These are phyloP conservation scores for Meta bourneti DNA, from an alignment of 2,888 invertebrate species.

Conservation along the genomic window DNA sequence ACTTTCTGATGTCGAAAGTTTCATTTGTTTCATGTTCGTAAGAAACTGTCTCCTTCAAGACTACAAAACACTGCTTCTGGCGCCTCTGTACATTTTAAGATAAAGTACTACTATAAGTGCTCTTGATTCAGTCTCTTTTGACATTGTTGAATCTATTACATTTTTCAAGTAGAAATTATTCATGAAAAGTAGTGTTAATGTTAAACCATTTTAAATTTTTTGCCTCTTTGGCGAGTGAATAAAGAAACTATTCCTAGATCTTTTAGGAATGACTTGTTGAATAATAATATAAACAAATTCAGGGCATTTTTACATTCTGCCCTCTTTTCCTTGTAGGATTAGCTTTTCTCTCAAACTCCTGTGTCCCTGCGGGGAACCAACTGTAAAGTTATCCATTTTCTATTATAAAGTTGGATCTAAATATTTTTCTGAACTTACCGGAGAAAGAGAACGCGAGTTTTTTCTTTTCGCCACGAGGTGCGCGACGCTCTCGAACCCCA, in stretches of 20 bases:
- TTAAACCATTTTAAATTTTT: slow-evolving; percentile 76
- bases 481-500: slow-evolving; percentile 40
- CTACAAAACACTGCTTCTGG: slow-evolving; percentile 26
- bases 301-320: slow-evolving; percentile 72
- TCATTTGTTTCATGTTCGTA: background rate
- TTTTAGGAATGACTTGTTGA: slow-evolving; percentile 75
- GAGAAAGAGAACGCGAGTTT: slow-evolving; percentile 37
- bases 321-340: slow-evolving; percentile 68
- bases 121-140: slow-evolving; percentile 77
- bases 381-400: slow-evolving; percentile 63
- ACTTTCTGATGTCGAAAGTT: no score
- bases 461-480: slow-evolving; percentile 47
- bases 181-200: slow-evolving; percentile 74
- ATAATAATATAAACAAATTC: slow-evolving; percentile 46
- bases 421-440: slow-evolving; percentile 73
- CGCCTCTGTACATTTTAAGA: slow-evolving; percentile 73
- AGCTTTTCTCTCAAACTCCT: slow-evolving; percentile 66
- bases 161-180: slow-evolving; percentile 76
- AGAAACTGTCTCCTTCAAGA: background rate
- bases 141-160: slow-evolving; percentile 77
- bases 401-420: slow-evolving; percentile 65
- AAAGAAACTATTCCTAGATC: slow-evolving; percentile 69
- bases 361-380: slow-evolving; percentile 25
- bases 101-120: slow-evolving; percentile 76
- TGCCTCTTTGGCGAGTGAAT: slow-evolving; percentile 71